A percentile compares a stretch with the other conserved stretches of the same genome.
These are phyloP conservation scores for Isotomurus palustris DNA, from an alignment of 2,888 invertebrate genomes.

Conservation along the genomic window DNA sequence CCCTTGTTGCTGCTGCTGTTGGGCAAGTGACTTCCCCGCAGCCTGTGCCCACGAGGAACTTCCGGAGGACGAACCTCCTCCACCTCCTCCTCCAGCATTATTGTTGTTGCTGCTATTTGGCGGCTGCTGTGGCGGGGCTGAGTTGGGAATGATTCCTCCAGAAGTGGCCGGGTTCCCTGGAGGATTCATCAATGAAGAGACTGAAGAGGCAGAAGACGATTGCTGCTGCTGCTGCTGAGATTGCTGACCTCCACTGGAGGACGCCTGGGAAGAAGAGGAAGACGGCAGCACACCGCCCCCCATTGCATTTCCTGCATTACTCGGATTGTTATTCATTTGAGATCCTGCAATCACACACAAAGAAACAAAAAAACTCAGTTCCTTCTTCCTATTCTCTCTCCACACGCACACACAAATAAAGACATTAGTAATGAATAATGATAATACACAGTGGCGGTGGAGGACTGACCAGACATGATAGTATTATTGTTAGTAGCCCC, in stretches of 20 bases:
- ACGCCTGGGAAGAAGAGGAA: not conserved
- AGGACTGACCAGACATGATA: too few species aligned
- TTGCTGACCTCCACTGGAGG: not conserved
- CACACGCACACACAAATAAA: too few species aligned
- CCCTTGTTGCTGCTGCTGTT: slow-evolving; percentile 54
- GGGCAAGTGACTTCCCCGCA: slow-evolving; percentile 51
- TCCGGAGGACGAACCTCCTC: slow-evolving; percentile 18
- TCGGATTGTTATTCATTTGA: slow-evolving; percentile 46
- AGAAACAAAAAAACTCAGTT: too few species aligned
- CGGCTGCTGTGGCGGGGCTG: too few species aligned
- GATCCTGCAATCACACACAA: slow-evolving; percentile 41
- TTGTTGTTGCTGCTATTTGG: too few species aligned
- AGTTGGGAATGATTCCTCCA: slow-evolving; percentile 38
- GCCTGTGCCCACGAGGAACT: slow-evolving; percentile 53
- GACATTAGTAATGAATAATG: too few species aligned
- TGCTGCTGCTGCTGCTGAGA: too few species aligned
- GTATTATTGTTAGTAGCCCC: too few species aligned
- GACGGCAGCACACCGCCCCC: not conserved
- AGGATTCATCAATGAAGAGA: slow-evolving; percentile 17
- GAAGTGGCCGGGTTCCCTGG: slow-evolving; percentile 38
- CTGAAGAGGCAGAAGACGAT: too few species aligned
- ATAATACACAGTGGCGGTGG: too few species aligned
- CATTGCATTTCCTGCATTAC: slow-evolving; percentile 43
- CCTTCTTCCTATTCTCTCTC: too few species aligned
- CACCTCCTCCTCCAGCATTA: slow-evolving; percentile 25